phyloP scores from a whole-genome alignment of 2,113 vertebrate species.

The Scomber colias region DNA sequence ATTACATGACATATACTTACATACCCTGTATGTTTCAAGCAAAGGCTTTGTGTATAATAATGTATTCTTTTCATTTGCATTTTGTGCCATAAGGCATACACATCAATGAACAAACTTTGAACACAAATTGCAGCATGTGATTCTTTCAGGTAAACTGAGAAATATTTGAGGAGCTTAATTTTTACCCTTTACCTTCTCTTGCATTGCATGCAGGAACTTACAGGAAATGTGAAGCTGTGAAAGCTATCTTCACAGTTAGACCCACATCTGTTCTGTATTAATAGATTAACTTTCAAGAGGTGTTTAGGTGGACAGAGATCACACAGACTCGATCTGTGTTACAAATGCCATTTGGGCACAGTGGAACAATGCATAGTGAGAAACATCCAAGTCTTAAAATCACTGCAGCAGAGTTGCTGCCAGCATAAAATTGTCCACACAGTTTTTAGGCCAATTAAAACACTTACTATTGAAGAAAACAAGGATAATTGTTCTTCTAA shows the following conservation, averaged over 20 bases:
- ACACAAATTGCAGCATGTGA: not conserved
- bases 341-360: not conserved
- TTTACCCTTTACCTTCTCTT: not conserved
- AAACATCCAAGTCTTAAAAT: constrained; percentile 35
- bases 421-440: constrained; percentile 35
- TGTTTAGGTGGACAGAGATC: not conserved
- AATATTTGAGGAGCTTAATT: not conserved
- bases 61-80: not conserved
- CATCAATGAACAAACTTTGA: not conserved
- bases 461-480: constrained; percentile 3
- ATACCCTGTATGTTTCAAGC: not conserved
- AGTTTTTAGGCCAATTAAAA: constrained; percentile 39
- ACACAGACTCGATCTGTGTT: not conserved
- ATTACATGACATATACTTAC: no score
- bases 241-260: not conserved
- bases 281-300: not conserved
- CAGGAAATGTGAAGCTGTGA: not conserved
- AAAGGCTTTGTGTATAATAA: not conserved
- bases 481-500: constrained; percentile 38
- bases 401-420: constrained; percentile 8
- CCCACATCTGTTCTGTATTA: not conserved
- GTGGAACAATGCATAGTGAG: not conserved
- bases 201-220: not conserved
- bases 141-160: not conserved
- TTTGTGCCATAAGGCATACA: not conserved